Percentiles rank a stretch among this genome's conserved stretches.
These are phyloP conservation scores for Homarus gammarus DNA, from an alignment of 2,888 invertebrate species.

Conservation along the genomic window DNA sequence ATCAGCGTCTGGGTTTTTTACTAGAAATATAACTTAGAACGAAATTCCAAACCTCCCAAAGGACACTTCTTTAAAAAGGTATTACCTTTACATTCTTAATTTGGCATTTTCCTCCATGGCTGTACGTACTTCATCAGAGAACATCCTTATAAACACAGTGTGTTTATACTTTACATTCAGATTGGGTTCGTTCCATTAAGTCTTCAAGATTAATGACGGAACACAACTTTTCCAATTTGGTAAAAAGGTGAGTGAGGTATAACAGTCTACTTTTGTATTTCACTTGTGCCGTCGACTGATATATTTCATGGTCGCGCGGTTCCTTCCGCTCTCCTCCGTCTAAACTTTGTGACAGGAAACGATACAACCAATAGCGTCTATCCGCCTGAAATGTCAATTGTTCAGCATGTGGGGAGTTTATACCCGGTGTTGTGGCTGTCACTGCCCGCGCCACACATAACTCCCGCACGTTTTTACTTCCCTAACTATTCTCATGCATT, in stretches of 20 bases:
- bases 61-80: too few relatives aligned
- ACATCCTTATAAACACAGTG: background rate
- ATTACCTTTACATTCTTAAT: too few relatives aligned
- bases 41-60: too few relatives aligned
- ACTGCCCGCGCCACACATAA: background rate
- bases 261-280: conserved; percentile 24
- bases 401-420: conserved; percentile 9
- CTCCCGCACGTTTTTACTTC: background rate
- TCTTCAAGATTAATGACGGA: background rate
- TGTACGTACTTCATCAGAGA: background rate
- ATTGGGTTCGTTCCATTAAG: background rate
- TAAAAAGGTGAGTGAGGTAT: conserved; percentile 10
- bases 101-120: too few relatives aligned
- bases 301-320: conserved; percentile 10
- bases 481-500: background rate
- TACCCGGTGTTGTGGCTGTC: background rate
- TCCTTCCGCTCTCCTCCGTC: conserved; percentile 35
- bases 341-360: conserved; percentile 51
- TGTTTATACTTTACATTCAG: background rate
- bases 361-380: conserved; percentile 42
- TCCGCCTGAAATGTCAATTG: conserved; percentile 52
- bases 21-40: background rate
- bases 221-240: conserved; percentile 39
- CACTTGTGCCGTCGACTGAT: conserved; percentile 3
- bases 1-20: conserved; percentile 12